These are phyloP conservation scores for Petromus typicus DNA, from an alignment of 2,113 vertebrate genomes.

Conservation along the genomic window DNA sequence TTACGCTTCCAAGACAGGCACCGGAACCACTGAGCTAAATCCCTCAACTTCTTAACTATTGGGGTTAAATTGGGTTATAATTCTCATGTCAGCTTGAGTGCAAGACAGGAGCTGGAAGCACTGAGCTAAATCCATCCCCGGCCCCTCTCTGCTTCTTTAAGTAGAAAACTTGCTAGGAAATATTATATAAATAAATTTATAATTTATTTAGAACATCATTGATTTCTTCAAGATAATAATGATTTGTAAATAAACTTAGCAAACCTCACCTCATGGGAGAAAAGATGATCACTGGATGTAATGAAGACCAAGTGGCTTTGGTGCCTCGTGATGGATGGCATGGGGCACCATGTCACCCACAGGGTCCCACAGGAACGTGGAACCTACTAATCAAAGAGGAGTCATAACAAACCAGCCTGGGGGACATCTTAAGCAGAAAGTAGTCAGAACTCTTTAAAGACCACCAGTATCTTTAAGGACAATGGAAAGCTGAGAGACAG, in stretches of 20 bases:
- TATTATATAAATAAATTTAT: slow-evolving; percentile 3
- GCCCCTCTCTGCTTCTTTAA: slow-evolving; percentile 18
- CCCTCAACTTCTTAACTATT: no score
- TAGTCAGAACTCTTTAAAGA: neutral
- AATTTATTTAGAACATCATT: neutral
- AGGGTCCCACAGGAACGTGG: neutral
- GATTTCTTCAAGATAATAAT: slow-evolving; percentile 20
- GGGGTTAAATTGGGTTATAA: no score
- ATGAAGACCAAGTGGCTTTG: neutral
- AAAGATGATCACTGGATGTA: neutral
- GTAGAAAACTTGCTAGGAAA: neutral
- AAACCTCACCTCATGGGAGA: neutral
- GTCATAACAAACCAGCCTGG: neutral
- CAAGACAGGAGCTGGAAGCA: no score
- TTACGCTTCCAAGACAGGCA: no score
- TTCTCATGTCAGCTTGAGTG: no score
- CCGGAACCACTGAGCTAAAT: no score
- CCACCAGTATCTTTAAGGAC: neutral
- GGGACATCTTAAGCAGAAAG: neutral
- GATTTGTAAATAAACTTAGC: neutral
- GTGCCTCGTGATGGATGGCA: neutral
- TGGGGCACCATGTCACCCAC: neutral
- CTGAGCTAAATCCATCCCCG: no score
- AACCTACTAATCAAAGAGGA: neutral
- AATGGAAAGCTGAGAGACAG: neutral